Base-by-base conservation (phyloP, 2,888 invertebrate genomes). In the Antheraea yamamai region DNA sequence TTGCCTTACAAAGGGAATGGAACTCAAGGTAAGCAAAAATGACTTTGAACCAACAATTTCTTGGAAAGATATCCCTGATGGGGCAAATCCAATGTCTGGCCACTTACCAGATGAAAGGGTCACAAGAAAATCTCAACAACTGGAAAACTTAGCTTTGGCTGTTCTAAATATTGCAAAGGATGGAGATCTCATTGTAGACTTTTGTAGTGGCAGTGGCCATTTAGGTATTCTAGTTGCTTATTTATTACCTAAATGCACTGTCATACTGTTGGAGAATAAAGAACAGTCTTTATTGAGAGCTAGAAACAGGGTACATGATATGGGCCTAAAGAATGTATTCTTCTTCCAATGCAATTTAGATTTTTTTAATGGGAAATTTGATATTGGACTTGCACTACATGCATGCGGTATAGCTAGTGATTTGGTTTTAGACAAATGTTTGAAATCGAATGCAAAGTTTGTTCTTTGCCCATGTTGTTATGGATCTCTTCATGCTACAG, bases 351-450 rank as follows among this genome's bases (percentile, higher is more conserved):
- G 98, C 84, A 99, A 99, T 93, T 95, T 99, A 81, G 98, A 98
- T 89, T 98, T 98, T 87, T 98, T 98, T 87, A 95, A 95, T 88
- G 96, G 98, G 0, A 88, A 95, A 73, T 98, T 99, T 93, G 96
- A 98, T 85, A 96, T 99, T 77, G 99, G 99, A 0, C 96, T 97
- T 58, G 97, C 98, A 6, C 92, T 99, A 55, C 99, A 99, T 92
- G 99, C 99, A 4, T 99, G 99, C 92, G 99, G 99, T 0, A 97
- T 98, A 18, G 99, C 99, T 1, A 98, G 98, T 2, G 99, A 99
- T 91, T 95, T 99, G 77, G 98, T 99, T 0, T 95, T 99, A 73
- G 96, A 97, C 82, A 97, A 97, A 85, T 99, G 99, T 88, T 95
- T 97, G 20, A 92, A 95, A 72, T 96, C 95, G 20, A 95, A 95